phyloP scores from a whole-genome alignment of 2,113 vertebrate species.

The Anser brachyrhynchus region DNA sequence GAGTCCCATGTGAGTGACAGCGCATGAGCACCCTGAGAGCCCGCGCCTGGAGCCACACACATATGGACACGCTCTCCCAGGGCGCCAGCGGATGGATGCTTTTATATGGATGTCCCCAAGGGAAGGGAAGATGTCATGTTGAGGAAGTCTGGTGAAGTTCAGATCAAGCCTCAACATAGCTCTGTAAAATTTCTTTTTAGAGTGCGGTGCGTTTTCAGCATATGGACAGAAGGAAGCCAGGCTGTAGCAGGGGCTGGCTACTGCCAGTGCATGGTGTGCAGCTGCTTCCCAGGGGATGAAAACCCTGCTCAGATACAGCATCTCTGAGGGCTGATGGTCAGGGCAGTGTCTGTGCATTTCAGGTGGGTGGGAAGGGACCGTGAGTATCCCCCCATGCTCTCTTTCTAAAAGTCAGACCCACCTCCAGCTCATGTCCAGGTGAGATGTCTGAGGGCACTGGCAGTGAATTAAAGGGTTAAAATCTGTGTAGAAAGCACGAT shows the following conservation, averaged over 20 bases:
- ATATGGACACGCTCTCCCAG: accelerated
- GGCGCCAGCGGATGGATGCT: accelerated
- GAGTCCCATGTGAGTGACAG: accelerated
- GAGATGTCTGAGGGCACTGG: neutral
- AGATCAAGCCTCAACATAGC: neutral
- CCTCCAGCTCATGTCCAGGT: accelerated
- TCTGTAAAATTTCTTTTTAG: neutral
- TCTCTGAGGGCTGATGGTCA: neutral
- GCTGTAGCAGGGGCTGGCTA: neutral
- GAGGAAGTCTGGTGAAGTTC: neutral
- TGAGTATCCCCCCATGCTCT: accelerated
- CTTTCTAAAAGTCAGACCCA: neutral
- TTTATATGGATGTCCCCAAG: neutral
- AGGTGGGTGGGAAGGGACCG: neutral
- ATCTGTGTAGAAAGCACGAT: neutral
- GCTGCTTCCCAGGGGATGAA: neutral
- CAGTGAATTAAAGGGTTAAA: neutral
- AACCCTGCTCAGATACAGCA: neutral
- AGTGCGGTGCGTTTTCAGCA: neutral
- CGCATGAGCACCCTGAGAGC: neutral
- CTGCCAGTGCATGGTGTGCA: accelerated
- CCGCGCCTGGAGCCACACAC: accelerated
- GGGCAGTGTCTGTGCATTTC: accelerated
- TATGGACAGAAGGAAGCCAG: neutral
- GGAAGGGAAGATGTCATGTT: neutral